phyloP scores from a whole-genome alignment of 2,888 invertebrate species.

The Agrotis puta region DNA sequence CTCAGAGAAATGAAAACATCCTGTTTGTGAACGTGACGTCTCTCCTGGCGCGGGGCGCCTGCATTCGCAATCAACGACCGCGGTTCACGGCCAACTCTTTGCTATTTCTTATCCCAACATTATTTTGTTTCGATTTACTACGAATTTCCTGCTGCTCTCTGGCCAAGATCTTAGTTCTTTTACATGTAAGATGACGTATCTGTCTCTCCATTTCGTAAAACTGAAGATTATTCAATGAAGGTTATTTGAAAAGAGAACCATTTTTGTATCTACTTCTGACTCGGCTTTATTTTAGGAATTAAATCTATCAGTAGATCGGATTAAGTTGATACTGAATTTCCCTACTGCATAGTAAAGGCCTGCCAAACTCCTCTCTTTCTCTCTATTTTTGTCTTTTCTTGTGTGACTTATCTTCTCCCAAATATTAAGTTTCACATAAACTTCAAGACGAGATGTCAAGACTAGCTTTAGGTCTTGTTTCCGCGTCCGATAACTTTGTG shows the following conservation, averaged over 20 bases:
- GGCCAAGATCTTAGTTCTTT: not conserved
- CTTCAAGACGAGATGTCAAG: not conserved
- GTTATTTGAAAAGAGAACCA: not conserved
- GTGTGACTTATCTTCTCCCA: too few relatives aligned
- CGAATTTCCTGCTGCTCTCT: conserved; percentile 17
- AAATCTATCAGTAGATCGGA: too few relatives aligned
- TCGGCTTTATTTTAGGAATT: too few relatives aligned
- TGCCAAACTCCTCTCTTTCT: too few relatives aligned
- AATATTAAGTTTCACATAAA: not conserved
- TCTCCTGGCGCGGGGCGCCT: not conserved
- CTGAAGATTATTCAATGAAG: too few relatives aligned
- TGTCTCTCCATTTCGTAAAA: not conserved
- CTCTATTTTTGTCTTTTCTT: too few relatives aligned
- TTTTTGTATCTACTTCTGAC: not conserved
- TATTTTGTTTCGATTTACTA: conserved; percentile 21
- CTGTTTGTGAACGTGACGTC: not conserved
- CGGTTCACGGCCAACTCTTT: conserved; percentile 47
- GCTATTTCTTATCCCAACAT: conserved; percentile 15
- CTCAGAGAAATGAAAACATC: not conserved
- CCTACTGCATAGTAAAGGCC: too few relatives aligned
- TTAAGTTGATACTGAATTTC: too few relatives aligned
- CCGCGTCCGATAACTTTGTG: too few relatives aligned
- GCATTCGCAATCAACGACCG: conserved; percentile 47
- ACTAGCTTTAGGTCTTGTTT: not conserved
- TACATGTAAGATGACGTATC: not conserved